Conservation (phyloP, 1,140 invertebrate genomes). For the Panagrolaimus sp. region DNA sequence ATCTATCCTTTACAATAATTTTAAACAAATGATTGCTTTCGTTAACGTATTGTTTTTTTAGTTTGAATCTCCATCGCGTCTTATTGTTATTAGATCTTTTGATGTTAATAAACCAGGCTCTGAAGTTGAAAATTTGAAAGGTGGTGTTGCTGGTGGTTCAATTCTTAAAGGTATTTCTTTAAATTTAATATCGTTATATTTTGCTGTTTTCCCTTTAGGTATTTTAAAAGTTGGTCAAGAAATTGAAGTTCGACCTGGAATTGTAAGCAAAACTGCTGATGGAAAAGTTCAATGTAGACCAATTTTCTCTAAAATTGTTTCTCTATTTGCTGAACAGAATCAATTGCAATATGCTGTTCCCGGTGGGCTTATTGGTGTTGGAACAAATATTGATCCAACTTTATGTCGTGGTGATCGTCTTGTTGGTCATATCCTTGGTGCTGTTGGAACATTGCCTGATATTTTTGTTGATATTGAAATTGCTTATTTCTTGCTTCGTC, state of each 20-base stretch:
- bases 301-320: slow-evolving; percentile 92
- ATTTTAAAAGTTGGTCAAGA: slow-evolving; percentile 71
- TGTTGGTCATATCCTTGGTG: slow-evolving; percentile 88
- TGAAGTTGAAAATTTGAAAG: slow-evolving; percentile 94
- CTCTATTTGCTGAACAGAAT: slow-evolving; percentile 97
- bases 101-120: slow-evolving; percentile 99
- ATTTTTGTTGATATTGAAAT: slow-evolving; percentile 98
- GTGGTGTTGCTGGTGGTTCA: slow-evolving; percentile 95
- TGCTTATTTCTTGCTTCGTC: slow-evolving; percentile 88
- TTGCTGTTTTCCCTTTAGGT: slow-evolving; percentile 25
- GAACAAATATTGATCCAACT: slow-evolving; percentile 97
- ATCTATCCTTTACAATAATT: no score
- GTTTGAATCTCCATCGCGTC: slow-evolving; percentile 85
- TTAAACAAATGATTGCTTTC: no score
- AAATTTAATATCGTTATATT: background rate
- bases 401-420: slow-evolving; percentile 92
- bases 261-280: slow-evolving; percentile 90
- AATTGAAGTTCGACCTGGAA: slow-evolving; percentile 67
- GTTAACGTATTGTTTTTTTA: no score
- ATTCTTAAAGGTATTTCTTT: slow-evolving; percentile 73
- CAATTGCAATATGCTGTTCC: slow-evolving; percentile 96
- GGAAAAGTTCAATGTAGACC: slow-evolving; percentile 90
- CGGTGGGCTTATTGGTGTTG: slow-evolving; percentile 87
- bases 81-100: slow-evolving; percentile 97
- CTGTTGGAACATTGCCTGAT: slow-evolving; percentile 86